Base-by-base conservation (phyloP, 2,888 invertebrate genomes). In the Monochamus alternatus region DNA sequence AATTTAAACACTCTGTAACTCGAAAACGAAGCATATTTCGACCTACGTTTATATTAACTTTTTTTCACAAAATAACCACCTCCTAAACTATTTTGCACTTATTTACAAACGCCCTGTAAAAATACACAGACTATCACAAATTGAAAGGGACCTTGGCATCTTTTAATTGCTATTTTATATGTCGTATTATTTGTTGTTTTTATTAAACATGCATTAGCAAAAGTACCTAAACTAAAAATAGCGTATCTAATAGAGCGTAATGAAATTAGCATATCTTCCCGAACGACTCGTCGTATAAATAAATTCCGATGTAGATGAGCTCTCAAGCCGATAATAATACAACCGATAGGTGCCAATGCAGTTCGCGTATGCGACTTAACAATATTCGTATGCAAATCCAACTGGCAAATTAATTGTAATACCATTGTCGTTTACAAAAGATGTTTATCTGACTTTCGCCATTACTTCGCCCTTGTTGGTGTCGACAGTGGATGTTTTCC, bases 391-490 rank as follows among this genome's bases (percentile, higher is more conserved):
- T 73, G 73, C 65, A 65, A 73, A 66, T 65, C 14, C 65, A 55
- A 72, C 55, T 3, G 30, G 63, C 65, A 65, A 73, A 73, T 52
- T 71, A 73, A 73, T 73, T 65, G 65, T 65, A 73, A 73, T 62
- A 32, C 32, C 47, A 55, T 64, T 55, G 38, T 47, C 51, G 73
- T 30, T 62, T 59, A 65, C 59, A 59, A 5, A 30, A 60, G 73
- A 65, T 73, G 65, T 59, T 22, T 73, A 71, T 62, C 68, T 14
- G n/a, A 7, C 5, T 38, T 59, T 52, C 43, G 59, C 10, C 59
- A 59, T 59, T 58, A 59, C 30, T 44, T 69, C 47, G 22, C 43
- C 30, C 43, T 69, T 14, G 9, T 43, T 30, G 32, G 38, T 59
- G 68, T 59, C 44, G 59, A 63, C 22, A 63, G 38, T 31, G n/a